Evolutionary conservation across 2,113 vertebrate species (phyloP).

Genomic region (human): DNA sequence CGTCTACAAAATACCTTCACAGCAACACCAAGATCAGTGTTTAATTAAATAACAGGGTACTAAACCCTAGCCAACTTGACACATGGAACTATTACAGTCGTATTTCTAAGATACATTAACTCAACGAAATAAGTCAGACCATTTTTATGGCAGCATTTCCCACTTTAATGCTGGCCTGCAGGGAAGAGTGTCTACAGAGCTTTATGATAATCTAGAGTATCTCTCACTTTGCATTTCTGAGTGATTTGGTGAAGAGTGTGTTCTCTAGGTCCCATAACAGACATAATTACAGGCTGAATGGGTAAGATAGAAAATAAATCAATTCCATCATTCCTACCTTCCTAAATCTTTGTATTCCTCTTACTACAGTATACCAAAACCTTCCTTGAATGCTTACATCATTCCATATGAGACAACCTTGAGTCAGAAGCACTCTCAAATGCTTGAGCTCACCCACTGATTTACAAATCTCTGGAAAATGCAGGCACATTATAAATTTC

Average conservation of each 20-base stretch:
- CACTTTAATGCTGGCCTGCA: background rate
- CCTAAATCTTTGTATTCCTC: background rate
- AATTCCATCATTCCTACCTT: background rate
- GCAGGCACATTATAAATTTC: background rate
- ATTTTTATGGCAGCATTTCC: background rate
- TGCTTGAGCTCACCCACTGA: background rate
- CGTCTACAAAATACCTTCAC: background rate
- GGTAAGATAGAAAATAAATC: background rate
- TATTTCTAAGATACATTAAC: background rate
- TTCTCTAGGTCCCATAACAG: background rate
- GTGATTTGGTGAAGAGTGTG: background rate
- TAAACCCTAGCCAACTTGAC: background rate
- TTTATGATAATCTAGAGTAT: background rate
- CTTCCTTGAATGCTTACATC: background rate
- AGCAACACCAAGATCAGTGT: background rate
- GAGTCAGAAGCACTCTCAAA: background rate
- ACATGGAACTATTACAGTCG: background rate
- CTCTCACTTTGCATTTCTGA: background rate
- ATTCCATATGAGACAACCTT: background rate
- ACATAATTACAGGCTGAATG: background rate
- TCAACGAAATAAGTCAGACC: background rate
- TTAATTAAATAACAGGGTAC: background rate
- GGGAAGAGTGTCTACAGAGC: background rate
- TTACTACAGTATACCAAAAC: background rate
- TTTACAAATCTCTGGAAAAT: background rate